phyloP scores from a whole-genome alignment of 2,797 vertebrate genomes.

The Myotis myotis region DNA sequence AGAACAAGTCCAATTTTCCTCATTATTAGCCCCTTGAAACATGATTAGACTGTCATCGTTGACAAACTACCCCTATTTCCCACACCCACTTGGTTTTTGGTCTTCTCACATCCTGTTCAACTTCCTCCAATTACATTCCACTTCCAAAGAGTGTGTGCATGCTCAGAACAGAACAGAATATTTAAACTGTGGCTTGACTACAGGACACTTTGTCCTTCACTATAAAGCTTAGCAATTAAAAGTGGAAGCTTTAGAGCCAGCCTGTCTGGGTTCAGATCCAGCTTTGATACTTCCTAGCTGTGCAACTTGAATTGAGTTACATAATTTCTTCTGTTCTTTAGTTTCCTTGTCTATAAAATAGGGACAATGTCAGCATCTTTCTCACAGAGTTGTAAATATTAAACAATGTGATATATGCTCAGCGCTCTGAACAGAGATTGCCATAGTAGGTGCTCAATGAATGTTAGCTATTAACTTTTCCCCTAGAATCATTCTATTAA shows the following conservation, averaged over 20 bases:
- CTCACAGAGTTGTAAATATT: neutral
- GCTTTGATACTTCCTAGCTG: neutral
- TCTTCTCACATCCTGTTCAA: slow-evolving; percentile 30
- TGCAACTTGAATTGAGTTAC: neutral
- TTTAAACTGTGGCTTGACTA: neutral
- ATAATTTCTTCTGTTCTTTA: neutral
- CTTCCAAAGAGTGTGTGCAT: neutral
- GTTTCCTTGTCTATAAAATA: neutral
- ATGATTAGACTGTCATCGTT: neutral
- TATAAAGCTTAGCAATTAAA: neutral
- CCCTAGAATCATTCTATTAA: neutral
- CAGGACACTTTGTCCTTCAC: neutral
- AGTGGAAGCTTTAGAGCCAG: neutral
- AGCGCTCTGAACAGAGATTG: neutral
- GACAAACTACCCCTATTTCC: neutral
- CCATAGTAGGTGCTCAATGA: neutral
- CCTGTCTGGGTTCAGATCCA: neutral
- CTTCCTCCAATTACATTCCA: neutral
- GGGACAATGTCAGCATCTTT: neutral
- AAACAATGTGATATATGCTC: neutral
- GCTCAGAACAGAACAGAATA: slow-evolving; percentile 7
- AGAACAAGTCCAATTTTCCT: neutral
- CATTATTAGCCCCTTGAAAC: neutral
- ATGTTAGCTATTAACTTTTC: slow-evolving; percentile 1
- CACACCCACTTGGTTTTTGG: neutral